Evolutionary conservation across 2,113 vertebrate species (phyloP), one percentile per base, ranked within the genome.

Genomic region (Hippocampus zosterae): DNA sequence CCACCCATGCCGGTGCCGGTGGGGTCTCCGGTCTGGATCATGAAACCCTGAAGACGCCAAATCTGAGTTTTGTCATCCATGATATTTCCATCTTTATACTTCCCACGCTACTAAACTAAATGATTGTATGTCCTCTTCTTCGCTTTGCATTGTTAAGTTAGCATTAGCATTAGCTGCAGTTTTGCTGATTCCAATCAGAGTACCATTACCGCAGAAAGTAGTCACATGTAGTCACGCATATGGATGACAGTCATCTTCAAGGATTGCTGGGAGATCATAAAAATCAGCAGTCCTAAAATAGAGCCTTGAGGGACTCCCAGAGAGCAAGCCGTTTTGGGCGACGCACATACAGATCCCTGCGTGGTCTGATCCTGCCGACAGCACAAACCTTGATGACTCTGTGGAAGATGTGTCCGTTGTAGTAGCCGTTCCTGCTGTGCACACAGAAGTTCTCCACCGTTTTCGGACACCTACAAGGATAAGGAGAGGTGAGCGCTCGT

Each of bases 361-460:
- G 23, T 53, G 50, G 1, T 2, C 3, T 23, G 7, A 5, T 59
- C 29, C n/a, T 55, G 19, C 15, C 15, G 25, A n/a, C 5, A 9
- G 42, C 23, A 27, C 67, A 15, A 21, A 96, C 97, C 93, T 98
- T 98, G 85, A 99, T 99, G 21, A 99, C 94, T 61, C 96, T 93
- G 77, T 99, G 97, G 92, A 98, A 98, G 72, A 96, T 93, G 71
- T 99, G 97, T 6, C 95, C 86, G 29, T 99, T 99, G 88, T 94
- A 99, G 87, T 99, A 99, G 62, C 96, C 92, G 76, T 98, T 99
- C 86, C 96, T 94, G 89, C 96, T 98, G 80, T 99, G 97, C 9
- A 98, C 97, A 64, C 97, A 99, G 88, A 99, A 99, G 85, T 98
- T 99, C 90, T 99, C 97, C 88, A 99, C 97, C 0, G 97, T 98